Percentiles rank a stretch among this genome's conserved stretches.
phyloP scores from a whole-genome alignment of 1,140 invertebrate genomes.

The Drosophila tani region DNA sequence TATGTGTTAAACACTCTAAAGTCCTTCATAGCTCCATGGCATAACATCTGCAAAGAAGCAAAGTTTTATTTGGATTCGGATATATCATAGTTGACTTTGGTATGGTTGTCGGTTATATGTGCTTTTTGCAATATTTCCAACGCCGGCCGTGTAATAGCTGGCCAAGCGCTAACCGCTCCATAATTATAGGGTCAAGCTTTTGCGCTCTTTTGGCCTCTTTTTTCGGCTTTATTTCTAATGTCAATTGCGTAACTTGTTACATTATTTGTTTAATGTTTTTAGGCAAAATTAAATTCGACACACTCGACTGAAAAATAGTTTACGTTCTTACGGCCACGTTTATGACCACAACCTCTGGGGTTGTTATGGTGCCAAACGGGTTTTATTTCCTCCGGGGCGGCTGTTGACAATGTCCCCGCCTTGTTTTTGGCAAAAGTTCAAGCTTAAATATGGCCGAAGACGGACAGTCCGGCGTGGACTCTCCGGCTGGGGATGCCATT shows the following conservation, averaged over 20 bases:
- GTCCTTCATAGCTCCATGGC: slow-evolving; percentile 15
- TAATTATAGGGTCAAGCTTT: slow-evolving; percentile 52
- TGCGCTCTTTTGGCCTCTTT: slow-evolving; percentile 31
- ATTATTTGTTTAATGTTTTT: slow-evolving; percentile 20
- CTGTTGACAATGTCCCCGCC: neutral
- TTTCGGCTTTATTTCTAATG: slow-evolving; percentile 33
- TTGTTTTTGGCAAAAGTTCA: slow-evolving; percentile 16
- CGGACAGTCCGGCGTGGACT: neutral
- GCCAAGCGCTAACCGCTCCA: slow-evolving; percentile 63
- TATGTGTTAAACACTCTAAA: slow-evolving; percentile 1
- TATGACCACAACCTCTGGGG: slow-evolving; percentile 9
- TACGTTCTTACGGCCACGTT: slow-evolving; percentile 19
- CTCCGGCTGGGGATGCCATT: slow-evolving; percentile 1
- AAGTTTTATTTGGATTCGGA: slow-evolving; percentile 12
- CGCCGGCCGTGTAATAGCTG: slow-evolving; percentile 12
- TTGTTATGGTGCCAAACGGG: neutral
- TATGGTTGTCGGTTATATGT: slow-evolving; percentile 13
- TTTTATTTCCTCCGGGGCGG: neutral
- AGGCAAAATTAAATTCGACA: slow-evolving; percentile 8
- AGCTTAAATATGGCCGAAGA: neutral
- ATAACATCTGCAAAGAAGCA: slow-evolving; percentile 3
- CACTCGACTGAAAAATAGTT: neutral
- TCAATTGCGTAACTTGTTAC: slow-evolving; percentile 28
- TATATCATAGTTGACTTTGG: slow-evolving; percentile 23
- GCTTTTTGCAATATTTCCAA: slow-evolving; percentile 31